Evolutionary conservation across 2,113 vertebrate genomes (phyloP).

Genomic region (Sakesphorus luctuosus): DNA sequence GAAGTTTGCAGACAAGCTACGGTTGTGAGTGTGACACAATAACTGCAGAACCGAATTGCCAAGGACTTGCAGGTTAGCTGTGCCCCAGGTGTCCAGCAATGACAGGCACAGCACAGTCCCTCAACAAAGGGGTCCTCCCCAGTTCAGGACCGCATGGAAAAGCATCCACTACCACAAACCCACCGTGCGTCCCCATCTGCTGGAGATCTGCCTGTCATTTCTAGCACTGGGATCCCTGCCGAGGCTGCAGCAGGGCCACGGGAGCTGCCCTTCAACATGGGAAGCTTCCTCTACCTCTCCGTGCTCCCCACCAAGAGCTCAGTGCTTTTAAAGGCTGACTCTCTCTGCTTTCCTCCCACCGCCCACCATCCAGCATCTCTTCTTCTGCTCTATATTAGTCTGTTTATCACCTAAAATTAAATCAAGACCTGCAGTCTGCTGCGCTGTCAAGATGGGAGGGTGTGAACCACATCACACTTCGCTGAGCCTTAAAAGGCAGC

Average conservation of each 20-base stretch:
- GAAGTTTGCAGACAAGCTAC: neutral
- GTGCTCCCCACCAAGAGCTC: neutral
- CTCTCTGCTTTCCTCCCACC: neutral
- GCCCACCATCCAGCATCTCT: neutral
- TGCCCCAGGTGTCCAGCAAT: neutral
- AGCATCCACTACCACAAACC: neutral
- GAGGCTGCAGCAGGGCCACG: rapidly evolving
- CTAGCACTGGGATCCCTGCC: neutral
- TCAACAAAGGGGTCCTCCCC: neutral
- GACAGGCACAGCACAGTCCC: neutral
- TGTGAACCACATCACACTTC: neutral
- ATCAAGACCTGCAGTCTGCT: neutral
- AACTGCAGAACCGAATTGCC: neutral
- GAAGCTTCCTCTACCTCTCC: neutral
- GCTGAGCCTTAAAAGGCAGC: neutral
- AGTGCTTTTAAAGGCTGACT: neutral
- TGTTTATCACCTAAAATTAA: neutral
- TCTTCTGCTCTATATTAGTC: neutral
- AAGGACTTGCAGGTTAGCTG: neutral
- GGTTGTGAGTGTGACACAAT: neutral
- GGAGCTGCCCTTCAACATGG: neutral
- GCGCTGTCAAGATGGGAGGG: neutral
- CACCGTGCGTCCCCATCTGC: rapidly evolving
- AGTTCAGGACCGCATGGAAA: rapidly evolving
- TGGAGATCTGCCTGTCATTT: neutral